Evolutionary conservation across 1,140 invertebrate genomes (phyloP).

Genomic region (Papilio aristodemus): DNA sequence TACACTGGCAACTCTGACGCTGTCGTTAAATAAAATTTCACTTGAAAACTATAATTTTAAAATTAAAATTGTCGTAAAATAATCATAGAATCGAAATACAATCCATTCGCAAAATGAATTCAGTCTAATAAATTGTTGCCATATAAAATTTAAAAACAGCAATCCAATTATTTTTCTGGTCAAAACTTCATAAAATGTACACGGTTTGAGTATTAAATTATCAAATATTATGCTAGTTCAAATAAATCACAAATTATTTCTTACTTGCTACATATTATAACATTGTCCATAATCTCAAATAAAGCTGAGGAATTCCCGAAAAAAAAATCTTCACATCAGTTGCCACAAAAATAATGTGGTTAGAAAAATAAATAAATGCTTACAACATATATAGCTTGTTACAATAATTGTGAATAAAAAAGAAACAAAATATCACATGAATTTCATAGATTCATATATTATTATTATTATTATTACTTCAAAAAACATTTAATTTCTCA

Average conservation of each 20-base stretch:
- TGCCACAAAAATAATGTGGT: too few species aligned
- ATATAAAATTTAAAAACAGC: background rate
- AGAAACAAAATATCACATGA: background rate
- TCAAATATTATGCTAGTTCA: background rate
- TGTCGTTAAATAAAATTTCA: background rate
- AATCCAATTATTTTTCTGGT: background rate
- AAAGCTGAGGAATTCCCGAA: too few species aligned
- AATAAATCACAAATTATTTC: too few species aligned
- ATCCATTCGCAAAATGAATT: too few species aligned
- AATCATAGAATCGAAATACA: too few species aligned
- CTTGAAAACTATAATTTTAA: background rate
- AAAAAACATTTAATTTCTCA: too few species aligned
- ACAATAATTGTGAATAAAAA: conserved; percentile 2
- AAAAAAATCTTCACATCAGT: too few species aligned
- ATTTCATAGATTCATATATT: too few species aligned
- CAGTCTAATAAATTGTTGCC: background rate
- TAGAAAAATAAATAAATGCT: too few species aligned
- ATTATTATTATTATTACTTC: too few species aligned
- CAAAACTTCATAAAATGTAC: conserved; percentile 15
- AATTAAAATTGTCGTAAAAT: background rate
- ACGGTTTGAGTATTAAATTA: conserved; percentile 22
- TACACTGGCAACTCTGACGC: background rate
- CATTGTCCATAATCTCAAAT: too few species aligned
- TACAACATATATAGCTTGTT: background rate
- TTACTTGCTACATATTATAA: too few species aligned